These are phyloP conservation scores for Dascillus cervinus DNA, from an alignment of 2,888 invertebrate species.

Conservation along the genomic window DNA sequence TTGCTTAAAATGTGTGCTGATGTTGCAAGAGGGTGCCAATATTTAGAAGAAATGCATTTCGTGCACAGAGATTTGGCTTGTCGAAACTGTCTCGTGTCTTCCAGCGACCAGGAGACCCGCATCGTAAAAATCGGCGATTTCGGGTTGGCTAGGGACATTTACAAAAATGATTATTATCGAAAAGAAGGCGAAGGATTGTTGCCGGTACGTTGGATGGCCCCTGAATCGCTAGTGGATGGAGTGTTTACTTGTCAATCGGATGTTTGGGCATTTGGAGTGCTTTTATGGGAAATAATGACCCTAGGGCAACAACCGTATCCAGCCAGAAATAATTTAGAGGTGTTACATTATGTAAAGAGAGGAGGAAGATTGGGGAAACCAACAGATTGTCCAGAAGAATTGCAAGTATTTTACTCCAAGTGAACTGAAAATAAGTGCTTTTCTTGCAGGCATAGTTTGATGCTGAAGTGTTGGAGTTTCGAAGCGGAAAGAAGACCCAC, in stretches of 20 bases:
- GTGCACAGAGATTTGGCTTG: conserved; percentile 96
- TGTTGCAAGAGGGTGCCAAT: conserved; percentile 90
- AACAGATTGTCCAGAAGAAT: conserved; percentile 71
- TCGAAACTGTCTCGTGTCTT: conserved; percentile 88
- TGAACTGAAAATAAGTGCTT: too few species aligned
- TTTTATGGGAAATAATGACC: conserved; percentile 96
- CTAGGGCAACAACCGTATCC: conserved; percentile 96
- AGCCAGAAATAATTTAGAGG: conserved; percentile 86
- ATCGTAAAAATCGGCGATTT: conserved; percentile 97
- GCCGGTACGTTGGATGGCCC: conserved; percentile 98
- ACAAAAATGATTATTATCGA: conserved; percentile 94
- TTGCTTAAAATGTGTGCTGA: conserved; percentile 90
- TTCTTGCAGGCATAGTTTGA: conserved; percentile 65
- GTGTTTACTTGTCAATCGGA: conserved; percentile 96
- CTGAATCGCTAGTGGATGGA: conserved; percentile 92
- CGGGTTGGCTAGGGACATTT: conserved; percentile 92
- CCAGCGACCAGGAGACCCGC: conserved; percentile 55
- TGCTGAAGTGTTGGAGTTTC: conserved; percentile 84
- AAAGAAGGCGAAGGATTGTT: conserved; percentile 87
- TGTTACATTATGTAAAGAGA: conserved; percentile 78
- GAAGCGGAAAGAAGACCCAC: conserved; percentile 77
- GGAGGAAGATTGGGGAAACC: conserved; percentile 81
- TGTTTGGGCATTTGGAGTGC: conserved; percentile 91
- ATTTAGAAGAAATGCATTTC: conserved; percentile 94
- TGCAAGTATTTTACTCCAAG: conserved; percentile 55